Evolutionary conservation across 2,888 invertebrate genomes (phyloP), one percentile per base, ranked within the genome.

Genomic region (Epiblema foenella): DNA sequence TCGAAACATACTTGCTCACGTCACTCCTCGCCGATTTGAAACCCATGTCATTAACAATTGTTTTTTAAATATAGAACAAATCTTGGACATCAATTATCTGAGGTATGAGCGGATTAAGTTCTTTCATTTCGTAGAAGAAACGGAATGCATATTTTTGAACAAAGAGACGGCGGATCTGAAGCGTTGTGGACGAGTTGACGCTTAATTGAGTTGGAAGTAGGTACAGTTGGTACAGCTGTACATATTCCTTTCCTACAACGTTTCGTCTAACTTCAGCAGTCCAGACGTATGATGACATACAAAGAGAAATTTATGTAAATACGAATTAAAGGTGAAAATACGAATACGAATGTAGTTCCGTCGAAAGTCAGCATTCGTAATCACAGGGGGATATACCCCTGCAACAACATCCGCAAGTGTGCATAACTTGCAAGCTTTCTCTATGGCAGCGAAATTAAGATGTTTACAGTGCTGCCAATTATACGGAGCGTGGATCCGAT

Each of bases 81-180:
- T 58, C 59, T 67, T n/a, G 51, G 20, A 39, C 59, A 24, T 51
- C 51, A 37, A 52, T 59, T 51, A 67, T 59, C 67, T 39, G 51
- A 1, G 51, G 51, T 67, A 59, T 58, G 51, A 59, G 67, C 58
- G 51, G 52, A 67, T 67, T 51, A 18, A 59, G 18, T 67, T 67
- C 58, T 59, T 59, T 67, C 67, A 67, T 67, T 49, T 67, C 58
- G 57, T 58, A 59, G 51, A 59, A 51, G 33, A 59, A 59, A 11
- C 51, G 37, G 52, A 64, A 67, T 58, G 51, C 67, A 58, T 51
- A 67, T 67, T 58, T 67, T 67, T 24, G 49, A 59, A 59, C 67
- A 67, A 67, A 67, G 67, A 58, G 58, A 51, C 51, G 58, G 58
- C 51, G 33, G 46, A 24, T 54, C 52, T 12, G 24, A 5, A 7